These are phyloP conservation scores for Zaprionus ghesquierei DNA, from an alignment of 1,140 invertebrate genomes.

Conservation along the genomic window DNA sequence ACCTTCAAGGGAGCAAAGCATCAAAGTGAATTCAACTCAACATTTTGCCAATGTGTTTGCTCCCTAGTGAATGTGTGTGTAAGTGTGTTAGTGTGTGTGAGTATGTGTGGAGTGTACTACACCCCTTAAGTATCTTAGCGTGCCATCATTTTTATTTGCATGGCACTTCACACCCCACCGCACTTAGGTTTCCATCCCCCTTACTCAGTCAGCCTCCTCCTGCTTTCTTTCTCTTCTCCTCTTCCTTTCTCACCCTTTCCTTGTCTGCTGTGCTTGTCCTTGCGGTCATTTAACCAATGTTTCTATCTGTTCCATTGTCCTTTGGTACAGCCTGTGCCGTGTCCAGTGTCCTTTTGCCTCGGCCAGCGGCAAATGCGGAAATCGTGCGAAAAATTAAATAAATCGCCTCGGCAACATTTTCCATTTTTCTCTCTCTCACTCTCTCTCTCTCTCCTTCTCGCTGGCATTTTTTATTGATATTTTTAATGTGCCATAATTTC, in stretches of 20 bases:
- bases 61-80: conserved; percentile 24
- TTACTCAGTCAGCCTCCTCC: background rate
- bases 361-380: conserved; percentile 61
- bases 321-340: background rate
- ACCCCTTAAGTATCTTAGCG: conserved; percentile 39
- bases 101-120: conserved; percentile 19
- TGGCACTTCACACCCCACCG: conserved; percentile 62
- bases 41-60: conserved; percentile 2
- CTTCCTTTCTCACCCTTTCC: background rate
- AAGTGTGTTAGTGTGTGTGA: conserved; percentile 14
- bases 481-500: conserved; percentile 69
- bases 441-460: background rate
- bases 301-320: conserved; percentile 34
- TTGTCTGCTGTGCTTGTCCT: conserved; percentile 10
- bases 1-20: conserved; percentile 24
- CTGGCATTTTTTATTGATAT: conserved; percentile 53
- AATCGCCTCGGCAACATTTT: conserved; percentile 46
- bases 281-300: conserved; percentile 75
- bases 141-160: conserved; percentile 59
- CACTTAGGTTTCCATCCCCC: conserved; percentile 13
- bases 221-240: background rate
- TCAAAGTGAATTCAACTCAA: conserved; percentile 24
- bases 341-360: background rate
- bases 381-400: conserved; percentile 80
- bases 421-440: conserved; percentile 26